phyloP scores from a whole-genome alignment of 2,888 invertebrate genomes.

The Lycaena phlaeas region DNA sequence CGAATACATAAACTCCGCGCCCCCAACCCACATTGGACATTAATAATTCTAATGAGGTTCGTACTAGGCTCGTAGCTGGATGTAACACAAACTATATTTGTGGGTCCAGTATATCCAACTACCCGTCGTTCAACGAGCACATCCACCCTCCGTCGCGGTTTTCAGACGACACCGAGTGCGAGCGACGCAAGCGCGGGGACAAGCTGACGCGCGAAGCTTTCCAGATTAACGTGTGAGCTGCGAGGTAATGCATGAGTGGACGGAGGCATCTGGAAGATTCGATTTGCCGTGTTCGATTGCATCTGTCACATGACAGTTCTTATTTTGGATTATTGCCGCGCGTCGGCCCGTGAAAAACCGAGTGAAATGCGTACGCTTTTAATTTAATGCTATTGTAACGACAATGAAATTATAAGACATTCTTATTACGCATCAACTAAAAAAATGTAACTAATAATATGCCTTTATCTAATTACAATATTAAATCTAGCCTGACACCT shows the following conservation, averaged over 20 bases:
- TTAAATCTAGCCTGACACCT: no score
- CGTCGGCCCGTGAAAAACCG: not conserved
- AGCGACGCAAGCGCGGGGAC: conserved; percentile 54
- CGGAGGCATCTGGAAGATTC: not conserved
- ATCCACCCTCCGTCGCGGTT: conserved; percentile 90
- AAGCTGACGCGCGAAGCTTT: conserved; percentile 80
- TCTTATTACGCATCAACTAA: no score
- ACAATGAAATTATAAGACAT: no score
- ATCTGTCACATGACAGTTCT: not conserved
- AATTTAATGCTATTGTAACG: no score
- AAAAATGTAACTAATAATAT: no score
- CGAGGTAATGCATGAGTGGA: conserved; percentile 7
- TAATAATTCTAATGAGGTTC: not conserved
- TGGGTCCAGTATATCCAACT: conserved; percentile 80
- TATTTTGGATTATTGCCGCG: not conserved
- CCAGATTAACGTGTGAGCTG: conserved; percentile 81
- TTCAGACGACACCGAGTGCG: conserved; percentile 82
- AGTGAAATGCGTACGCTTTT: not conserved
- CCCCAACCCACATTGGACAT: not conserved
- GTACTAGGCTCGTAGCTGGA: not conserved
- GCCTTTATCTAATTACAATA: no score
- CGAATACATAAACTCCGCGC: not conserved
- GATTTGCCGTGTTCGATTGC: conserved; percentile 3
- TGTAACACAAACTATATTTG: conserved; percentile 18
- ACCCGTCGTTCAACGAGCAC: conserved; percentile 86